A percentile compares a stretch with the other conserved stretches of the same genome.
Evolutionary conservation across 2,113 vertebrate species (phyloP).

Genomic region (Pardalotus punctatus): DNA sequence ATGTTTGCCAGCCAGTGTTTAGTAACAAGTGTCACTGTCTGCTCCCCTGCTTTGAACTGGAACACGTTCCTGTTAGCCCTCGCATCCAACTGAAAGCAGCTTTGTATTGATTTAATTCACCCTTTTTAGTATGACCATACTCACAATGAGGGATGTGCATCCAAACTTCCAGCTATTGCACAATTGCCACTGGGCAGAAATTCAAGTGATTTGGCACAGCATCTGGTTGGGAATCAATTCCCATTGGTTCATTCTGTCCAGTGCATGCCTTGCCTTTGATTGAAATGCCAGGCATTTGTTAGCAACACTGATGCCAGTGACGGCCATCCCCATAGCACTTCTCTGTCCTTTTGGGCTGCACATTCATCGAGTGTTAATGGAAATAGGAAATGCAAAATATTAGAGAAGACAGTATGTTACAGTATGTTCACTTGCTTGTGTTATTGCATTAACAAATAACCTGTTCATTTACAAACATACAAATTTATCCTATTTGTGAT

Average conservation of each 20-base stretch:
- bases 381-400: constrained; percentile 15
- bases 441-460: constrained; percentile 45
- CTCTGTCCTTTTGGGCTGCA: neutral
- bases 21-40: constrained; percentile 71
- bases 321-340: constrained; percentile 16
- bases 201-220: constrained; percentile 69
- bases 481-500: neutral
- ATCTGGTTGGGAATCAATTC: constrained; percentile 42
- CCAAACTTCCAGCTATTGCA: constrained; percentile 66
- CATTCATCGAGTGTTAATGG: neutral
- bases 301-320: constrained; percentile 29
- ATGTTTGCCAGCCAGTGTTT: constrained; percentile 71
- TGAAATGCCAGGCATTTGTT: constrained; percentile 62
- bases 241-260: constrained; percentile 54
- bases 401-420: neutral
- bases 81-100: constrained; percentile 59
- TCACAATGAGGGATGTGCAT: constrained; percentile 45
- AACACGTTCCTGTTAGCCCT: constrained; percentile 66
- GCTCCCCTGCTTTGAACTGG: constrained; percentile 68
- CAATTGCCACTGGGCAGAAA: constrained; percentile 67
- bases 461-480: constrained; percentile 61
- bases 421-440: constrained; percentile 13
- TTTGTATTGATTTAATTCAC: constrained; percentile 73
- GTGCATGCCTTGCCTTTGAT: constrained; percentile 54
- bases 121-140: constrained; percentile 60